Evolutionary conservation across 1,140 invertebrate species (phyloP).

Genomic region (Aphelenchoides fujianensis): DNA sequence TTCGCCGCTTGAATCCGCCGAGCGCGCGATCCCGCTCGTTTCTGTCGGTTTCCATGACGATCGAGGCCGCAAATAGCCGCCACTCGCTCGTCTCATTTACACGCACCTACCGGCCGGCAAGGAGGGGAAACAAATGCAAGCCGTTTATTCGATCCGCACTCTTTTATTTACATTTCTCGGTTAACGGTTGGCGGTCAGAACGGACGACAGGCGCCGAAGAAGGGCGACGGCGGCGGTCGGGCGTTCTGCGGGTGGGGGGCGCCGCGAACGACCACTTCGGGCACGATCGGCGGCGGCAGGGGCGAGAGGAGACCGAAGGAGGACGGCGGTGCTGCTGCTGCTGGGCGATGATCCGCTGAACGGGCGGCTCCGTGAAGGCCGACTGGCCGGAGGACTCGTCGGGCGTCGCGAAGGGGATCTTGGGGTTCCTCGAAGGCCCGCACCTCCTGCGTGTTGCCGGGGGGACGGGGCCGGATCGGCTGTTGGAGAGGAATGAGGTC

Average conservation of each 20-base stretch:
- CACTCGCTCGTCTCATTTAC: too few relatives aligned
- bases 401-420: too few relatives aligned
- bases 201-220: not conserved
- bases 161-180: too few relatives aligned
- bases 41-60: too few relatives aligned
- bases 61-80: too few relatives aligned
- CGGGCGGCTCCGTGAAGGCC: not conserved
- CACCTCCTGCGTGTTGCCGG: not conserved
- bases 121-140: too few relatives aligned
- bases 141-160: too few relatives aligned
- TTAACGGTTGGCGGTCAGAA: not conserved
- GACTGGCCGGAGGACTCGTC: not conserved
- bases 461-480: not conserved
- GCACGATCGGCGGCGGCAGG: not conserved
- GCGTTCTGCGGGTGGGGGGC: too few relatives aligned
- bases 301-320: not conserved
- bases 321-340: not conserved
- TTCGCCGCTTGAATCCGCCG: too few relatives aligned
- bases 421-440: not conserved
- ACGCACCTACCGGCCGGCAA: too few relatives aligned
- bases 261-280: slow-evolving; percentile 8
- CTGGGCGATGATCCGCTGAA: not conserved
- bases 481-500: not conserved
- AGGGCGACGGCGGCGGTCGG: not conserved
- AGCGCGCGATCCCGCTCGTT: too few relatives aligned